A percentile compares a stretch with the other conserved stretches of the same genome.
These are phyloP conservation scores for Cossypha caffra DNA, from an alignment of 2,797 vertebrate genomes.

Conservation along the genomic window DNA sequence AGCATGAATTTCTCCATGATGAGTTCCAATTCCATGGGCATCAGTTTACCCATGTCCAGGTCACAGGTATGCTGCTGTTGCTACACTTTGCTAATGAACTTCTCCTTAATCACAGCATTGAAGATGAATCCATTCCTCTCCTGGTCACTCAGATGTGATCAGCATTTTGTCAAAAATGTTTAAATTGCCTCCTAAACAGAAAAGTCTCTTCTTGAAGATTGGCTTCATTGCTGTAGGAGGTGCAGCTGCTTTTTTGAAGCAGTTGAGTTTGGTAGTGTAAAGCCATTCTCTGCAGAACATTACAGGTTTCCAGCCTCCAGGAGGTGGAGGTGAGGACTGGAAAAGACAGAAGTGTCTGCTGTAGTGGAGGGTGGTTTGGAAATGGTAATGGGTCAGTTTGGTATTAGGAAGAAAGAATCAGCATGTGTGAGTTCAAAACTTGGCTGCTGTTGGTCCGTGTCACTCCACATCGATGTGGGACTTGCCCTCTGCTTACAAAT, in stretches of 20 bases:
- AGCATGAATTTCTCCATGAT: constrained; percentile 95
- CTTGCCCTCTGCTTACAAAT: background rate
- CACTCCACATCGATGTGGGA: background rate
- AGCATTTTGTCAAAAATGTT: background rate
- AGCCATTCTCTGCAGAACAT: background rate
- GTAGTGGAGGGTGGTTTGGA: background rate
- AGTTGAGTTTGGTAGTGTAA: background rate
- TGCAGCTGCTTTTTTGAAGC: background rate
- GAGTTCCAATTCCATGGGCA: constrained; percentile 81
- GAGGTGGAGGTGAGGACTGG: background rate
- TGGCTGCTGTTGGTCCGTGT: background rate
- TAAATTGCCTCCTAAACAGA: background rate
- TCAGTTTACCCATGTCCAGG: constrained; percentile 85
- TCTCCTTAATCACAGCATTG: background rate
- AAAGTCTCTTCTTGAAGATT: background rate
- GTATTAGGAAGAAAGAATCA: background rate
- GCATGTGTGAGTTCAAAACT: background rate
- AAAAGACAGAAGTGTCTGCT: background rate
- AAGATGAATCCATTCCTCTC: background rate
- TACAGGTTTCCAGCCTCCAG: background rate
- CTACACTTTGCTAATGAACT: background rate
- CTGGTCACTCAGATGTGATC: background rate
- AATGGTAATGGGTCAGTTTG: background rate
- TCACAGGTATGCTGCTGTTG: constrained; percentile 84
- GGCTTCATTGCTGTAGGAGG: background rate